Percentiles rank a stretch among this genome's conserved stretches.
phyloP scores from a whole-genome alignment of 1,140 invertebrate genomes.

The Venturia canescens region DNA sequence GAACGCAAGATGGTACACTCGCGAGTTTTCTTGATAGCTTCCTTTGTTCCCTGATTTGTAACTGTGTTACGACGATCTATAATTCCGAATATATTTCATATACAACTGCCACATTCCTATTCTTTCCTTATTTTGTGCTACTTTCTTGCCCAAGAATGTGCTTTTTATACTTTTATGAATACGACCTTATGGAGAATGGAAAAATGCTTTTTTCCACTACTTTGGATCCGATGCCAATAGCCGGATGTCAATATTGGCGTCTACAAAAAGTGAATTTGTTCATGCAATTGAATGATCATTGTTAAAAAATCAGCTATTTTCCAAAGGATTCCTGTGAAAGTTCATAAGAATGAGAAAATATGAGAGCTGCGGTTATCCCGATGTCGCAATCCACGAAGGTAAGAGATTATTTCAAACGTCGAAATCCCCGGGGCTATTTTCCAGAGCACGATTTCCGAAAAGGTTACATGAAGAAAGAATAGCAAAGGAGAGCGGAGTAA shows the following conservation, averaged over 20 bases:
- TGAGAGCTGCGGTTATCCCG: background rate
- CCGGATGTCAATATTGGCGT: too few species aligned
- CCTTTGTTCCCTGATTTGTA: slow-evolving; percentile 29
- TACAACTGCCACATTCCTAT: slow-evolving; percentile 2
- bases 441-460: too few species aligned
- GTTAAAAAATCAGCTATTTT: too few species aligned
- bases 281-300: too few species aligned
- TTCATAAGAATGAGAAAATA: too few species aligned
- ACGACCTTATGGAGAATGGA: too few species aligned
- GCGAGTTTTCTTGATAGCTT: slow-evolving; percentile 16
- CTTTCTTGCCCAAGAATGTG: background rate
- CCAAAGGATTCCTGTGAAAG: too few species aligned
- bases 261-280: too few species aligned
- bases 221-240: too few species aligned
- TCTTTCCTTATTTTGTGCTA: background rate
- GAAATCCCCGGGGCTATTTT: too few species aligned
- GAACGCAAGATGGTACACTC: background rate
- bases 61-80: slow-evolving; percentile 45
- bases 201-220: too few species aligned
- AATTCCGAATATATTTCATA: slow-evolving; percentile 58
- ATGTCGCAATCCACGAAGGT: background rate
- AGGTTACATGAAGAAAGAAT: background rate
- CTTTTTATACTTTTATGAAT: background rate
- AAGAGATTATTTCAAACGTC: too few species aligned
- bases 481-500: background rate